These are phyloP conservation scores for Dynastes maya DNA, from an alignment of 2,888 invertebrate species.

Conservation along the genomic window DNA sequence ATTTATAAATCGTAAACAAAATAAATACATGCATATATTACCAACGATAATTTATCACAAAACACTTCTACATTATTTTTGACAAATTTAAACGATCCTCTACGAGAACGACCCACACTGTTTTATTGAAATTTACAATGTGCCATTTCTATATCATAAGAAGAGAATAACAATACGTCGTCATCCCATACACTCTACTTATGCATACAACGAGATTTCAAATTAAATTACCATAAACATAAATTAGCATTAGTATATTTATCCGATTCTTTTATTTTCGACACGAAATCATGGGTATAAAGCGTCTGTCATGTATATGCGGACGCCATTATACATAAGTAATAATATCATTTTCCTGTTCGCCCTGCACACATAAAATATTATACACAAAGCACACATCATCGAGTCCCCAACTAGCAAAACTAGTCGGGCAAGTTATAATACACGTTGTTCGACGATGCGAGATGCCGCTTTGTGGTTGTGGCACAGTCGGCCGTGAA, in stretches of 20 bases:
- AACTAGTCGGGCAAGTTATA: slow-evolving; percentile 65
- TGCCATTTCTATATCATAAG: background rate
- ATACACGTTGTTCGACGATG: background rate
- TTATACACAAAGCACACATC: slow-evolving; percentile 8
- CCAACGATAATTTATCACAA: no score
- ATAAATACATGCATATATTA: no score
- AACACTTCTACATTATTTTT: background rate
- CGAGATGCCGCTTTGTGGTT: no score
- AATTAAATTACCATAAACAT: slow-evolving; percentile 3
- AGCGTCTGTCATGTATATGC: background rate
- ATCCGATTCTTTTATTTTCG: slow-evolving; percentile 1
- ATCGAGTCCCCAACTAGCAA: slow-evolving; percentile 56
- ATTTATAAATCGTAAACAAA: no score
- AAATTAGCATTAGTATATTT: slow-evolving; percentile 6
- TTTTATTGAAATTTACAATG: slow-evolving; percentile 3
- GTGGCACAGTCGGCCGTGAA: slow-evolving; percentile 62
- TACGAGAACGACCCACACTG: background rate
- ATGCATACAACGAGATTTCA: background rate
- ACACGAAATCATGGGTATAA: background rate
- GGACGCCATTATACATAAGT: background rate
- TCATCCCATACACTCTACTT: background rate
- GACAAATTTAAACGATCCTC: background rate
- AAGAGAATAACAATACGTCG: background rate
- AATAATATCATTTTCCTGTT: slow-evolving; percentile 10
- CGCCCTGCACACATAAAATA: background rate